Percentiles rank a stretch among this genome's conserved stretches.
Evolutionary conservation across 2,797 vertebrate genomes (phyloP).

Genomic region (Sebastes kiyomatsui): DNA sequence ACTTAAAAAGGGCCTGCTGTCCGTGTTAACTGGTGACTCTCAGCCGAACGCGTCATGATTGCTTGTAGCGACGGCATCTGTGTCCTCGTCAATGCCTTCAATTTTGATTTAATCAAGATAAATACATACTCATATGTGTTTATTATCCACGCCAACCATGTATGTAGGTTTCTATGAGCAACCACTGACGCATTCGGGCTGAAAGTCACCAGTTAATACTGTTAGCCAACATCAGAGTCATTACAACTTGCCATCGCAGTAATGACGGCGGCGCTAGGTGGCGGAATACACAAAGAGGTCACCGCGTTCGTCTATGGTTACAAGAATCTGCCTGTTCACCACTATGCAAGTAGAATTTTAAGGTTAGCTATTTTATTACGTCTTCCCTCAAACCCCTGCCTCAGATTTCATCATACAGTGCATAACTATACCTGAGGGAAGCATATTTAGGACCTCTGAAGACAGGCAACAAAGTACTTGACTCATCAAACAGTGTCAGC

Average conservation of each 20-base stretch:
- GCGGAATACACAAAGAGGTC: not conserved
- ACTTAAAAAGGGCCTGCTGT: too few species aligned
- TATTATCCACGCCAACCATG: not conserved
- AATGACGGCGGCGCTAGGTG: not conserved
- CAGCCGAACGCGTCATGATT: not conserved
- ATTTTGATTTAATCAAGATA: not conserved
- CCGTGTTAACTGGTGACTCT: not conserved
- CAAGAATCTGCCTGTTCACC: not conserved
- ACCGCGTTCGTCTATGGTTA: not conserved
- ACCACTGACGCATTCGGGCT: not conserved
- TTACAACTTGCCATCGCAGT: not conserved
- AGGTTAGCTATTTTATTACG: not conserved
- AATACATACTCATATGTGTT: not conserved
- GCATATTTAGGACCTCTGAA: constrained; percentile 16
- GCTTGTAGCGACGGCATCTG: not conserved
- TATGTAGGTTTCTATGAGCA: not conserved
- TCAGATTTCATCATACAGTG: constrained; percentile 20
- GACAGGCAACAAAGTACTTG: constrained; percentile 12
- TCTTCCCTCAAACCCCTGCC: not conserved
- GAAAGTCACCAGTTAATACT: not conserved
- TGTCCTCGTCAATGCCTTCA: not conserved
- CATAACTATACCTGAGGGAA: constrained; percentile 9
- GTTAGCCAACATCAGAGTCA: not conserved
- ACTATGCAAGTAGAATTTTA: not conserved
- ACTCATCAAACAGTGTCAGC: constrained; percentile 32